A percentile compares a stretch with the other conserved stretches of the same genome.
Conservation (phyloP, 2,113 vertebrate species). For the Hippocampus mohnikei region DNA sequence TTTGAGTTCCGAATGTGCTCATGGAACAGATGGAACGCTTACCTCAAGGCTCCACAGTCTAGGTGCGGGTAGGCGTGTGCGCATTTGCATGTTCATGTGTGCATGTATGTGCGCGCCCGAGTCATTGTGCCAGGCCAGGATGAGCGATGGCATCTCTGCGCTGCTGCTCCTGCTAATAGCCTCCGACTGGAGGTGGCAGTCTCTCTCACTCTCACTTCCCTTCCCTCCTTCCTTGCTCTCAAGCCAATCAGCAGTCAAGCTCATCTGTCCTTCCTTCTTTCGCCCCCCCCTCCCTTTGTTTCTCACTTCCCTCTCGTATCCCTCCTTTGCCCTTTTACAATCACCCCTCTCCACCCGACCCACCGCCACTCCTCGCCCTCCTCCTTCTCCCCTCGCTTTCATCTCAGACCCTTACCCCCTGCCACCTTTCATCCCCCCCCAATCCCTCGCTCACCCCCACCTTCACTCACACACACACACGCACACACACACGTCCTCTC, state of each 20-base stretch:
- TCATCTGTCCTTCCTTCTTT: slow-evolving; percentile 52
- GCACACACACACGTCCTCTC: slow-evolving; percentile 21
- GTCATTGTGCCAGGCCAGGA: slow-evolving; percentile 67
- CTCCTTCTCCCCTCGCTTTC: slow-evolving; percentile 37
- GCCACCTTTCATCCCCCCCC: slow-evolving; percentile 56
- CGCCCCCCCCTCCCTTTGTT: neutral
- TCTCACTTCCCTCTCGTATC: slow-evolving; percentile 28
- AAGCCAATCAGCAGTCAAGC: slow-evolving; percentile 64
- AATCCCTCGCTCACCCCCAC: slow-evolving; percentile 43
- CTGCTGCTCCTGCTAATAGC: slow-evolving; percentile 68
- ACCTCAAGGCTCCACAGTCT: neutral
- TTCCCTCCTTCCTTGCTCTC: slow-evolving; percentile 39
- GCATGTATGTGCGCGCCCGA: slow-evolving; percentile 28
- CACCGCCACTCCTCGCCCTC: neutral
- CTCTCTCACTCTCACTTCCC: slow-evolving; percentile 41
- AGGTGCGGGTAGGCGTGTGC: slow-evolving; percentile 25
- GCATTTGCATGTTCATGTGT: slow-evolving; percentile 24
- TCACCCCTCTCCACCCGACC: slow-evolving; percentile 8
- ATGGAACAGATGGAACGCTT: neutral
- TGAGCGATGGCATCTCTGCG: slow-evolving; percentile 68
- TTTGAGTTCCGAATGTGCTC: neutral
- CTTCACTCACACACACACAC: neutral
- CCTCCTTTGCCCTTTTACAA: slow-evolving; percentile 58
- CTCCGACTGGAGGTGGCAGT: slow-evolving; percentile 67
- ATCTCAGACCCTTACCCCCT: slow-evolving; percentile 57